A percentile compares a stretch with the other conserved stretches of the same genome.
Conservation (phyloP, 2,113 vertebrate genomes). For the Himantopus leucocephalus region DNA sequence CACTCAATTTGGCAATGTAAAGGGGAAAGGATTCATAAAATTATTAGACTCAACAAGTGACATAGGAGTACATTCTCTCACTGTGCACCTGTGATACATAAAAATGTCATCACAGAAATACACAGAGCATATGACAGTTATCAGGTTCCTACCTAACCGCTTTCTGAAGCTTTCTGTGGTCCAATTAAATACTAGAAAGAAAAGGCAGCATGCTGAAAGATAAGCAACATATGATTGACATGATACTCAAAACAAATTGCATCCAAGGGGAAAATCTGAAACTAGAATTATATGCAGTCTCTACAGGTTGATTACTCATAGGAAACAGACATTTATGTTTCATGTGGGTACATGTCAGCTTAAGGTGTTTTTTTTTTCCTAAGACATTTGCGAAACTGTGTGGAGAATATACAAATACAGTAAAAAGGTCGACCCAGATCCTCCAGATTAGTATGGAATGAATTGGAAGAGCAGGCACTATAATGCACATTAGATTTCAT, state of each 20-base stretch:
- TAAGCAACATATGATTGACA: background rate
- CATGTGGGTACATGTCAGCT: background rate
- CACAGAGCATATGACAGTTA: background rate
- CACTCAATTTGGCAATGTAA: background rate
- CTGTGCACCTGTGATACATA: background rate
- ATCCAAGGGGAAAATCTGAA: background rate
- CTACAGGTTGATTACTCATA: background rate
- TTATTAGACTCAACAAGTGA: background rate
- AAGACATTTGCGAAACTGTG: background rate
- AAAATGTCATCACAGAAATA: background rate
- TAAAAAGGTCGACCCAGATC: background rate
- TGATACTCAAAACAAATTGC: background rate
- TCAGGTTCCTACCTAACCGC: background rate
- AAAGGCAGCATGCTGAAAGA: background rate
- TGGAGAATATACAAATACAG: background rate
- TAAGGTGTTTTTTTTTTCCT: background rate
- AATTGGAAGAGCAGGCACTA: background rate
- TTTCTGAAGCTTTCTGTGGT: background rate
- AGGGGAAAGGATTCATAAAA: background rate
- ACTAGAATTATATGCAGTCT: background rate
- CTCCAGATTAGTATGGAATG: background rate
- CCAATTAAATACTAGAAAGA: background rate
- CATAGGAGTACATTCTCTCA: background rate
- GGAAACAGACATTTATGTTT: background rate
- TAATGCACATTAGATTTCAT: background rate